These are phyloP conservation scores for Pandemis cinnamomeana DNA, from an alignment of 2,888 invertebrate species.

Conservation along the genomic window DNA sequence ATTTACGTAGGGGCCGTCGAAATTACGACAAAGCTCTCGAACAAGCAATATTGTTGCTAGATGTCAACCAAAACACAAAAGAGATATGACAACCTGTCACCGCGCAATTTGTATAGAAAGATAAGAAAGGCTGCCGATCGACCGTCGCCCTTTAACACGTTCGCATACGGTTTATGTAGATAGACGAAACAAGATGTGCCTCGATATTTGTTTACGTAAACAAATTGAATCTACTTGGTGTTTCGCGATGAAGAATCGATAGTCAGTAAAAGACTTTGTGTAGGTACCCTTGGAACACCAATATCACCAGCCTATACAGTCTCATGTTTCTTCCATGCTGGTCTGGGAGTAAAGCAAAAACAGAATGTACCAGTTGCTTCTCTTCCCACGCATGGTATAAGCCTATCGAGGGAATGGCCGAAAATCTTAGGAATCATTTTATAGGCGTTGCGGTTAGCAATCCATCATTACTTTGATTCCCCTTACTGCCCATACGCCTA, in stretches of 20 bases:
- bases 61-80: slow-evolving; percentile 14
- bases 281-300: background rate
- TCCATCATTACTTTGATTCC: too few species aligned
- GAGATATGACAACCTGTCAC: slow-evolving; percentile 17
- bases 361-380: too few species aligned
- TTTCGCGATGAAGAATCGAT: slow-evolving; percentile 8
- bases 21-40: background rate
- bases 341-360: too few species aligned
- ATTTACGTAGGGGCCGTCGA: too few species aligned
- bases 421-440: too few species aligned
- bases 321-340: too few species aligned
- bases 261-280: background rate
- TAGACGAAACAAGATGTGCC: background rate
- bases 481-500: too few species aligned
- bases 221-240: slow-evolving; percentile 4
- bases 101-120: slow-evolving; percentile 1
- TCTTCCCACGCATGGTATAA: too few species aligned
- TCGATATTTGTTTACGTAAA: slow-evolving; percentile 9
- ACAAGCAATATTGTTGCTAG: background rate
- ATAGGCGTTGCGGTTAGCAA: too few species aligned
- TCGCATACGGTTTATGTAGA: background rate
- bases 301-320: too few species aligned
- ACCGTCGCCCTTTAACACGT: background rate
- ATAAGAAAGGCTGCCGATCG: background rate
- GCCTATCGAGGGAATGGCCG: too few species aligned